phyloP scores from a whole-genome alignment of 1,140 invertebrate genomes.

The Argopecten irradians region DNA sequence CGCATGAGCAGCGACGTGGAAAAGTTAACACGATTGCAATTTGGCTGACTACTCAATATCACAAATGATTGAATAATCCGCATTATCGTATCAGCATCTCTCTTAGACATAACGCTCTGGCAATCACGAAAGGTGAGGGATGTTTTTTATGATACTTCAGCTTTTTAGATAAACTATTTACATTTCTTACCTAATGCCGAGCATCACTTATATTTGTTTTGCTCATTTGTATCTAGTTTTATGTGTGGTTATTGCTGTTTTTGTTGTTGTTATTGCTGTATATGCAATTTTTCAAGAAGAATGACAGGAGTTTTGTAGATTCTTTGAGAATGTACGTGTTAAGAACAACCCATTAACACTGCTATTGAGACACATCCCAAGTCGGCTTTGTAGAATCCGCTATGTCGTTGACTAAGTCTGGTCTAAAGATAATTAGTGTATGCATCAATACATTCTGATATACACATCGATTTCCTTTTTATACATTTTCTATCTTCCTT shows the following conservation, averaged over 20 bases:
- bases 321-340: too few species aligned
- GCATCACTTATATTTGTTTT: too few species aligned
- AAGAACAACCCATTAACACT: too few species aligned
- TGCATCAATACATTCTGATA: background rate
- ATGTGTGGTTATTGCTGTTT: too few species aligned
- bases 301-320: too few species aligned
- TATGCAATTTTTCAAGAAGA: too few species aligned
- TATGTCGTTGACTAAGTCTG: background rate
- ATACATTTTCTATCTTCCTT: background rate
- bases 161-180: too few species aligned
- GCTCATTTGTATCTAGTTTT: too few species aligned
- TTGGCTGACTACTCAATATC: conserved; percentile 8
- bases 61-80: background rate
- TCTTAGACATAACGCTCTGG: background rate
- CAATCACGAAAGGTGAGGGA: background rate
- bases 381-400: background rate
- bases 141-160: background rate
- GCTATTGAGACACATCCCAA: too few species aligned
- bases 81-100: background rate
- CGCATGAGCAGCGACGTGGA: background rate
- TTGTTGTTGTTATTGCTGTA: too few species aligned
- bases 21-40: background rate
- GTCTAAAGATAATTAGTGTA: background rate
- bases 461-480: background rate
- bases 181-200: too few species aligned